Conservation (phyloP, 2,888 invertebrate species). For the Arrhopalites spinosus region DNA sequence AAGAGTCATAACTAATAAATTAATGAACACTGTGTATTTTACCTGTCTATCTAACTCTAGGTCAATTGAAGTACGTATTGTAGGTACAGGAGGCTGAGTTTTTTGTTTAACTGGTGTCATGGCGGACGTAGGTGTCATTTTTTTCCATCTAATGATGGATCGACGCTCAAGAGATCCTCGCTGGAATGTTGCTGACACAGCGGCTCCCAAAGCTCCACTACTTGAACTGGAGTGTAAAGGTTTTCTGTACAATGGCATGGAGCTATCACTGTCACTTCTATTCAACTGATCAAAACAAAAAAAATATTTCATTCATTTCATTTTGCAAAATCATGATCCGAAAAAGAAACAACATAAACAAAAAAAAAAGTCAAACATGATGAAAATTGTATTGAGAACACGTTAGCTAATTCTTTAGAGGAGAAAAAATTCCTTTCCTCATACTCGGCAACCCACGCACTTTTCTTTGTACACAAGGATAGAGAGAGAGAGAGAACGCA, state of each 20-base stretch:
- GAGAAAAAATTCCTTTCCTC: too few species aligned
- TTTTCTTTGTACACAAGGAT: background rate
- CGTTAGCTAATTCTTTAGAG: too few species aligned
- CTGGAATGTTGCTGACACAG: conserved; percentile 75
- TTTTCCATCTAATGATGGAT: conserved; percentile 82
- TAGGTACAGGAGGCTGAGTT: conserved; percentile 63
- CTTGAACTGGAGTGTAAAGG: conserved; percentile 45
- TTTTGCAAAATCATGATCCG: background rate
- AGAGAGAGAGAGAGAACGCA: background rate
- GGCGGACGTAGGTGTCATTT: conserved; percentile 39
- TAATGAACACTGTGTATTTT: too few species aligned
- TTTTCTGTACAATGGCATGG: conserved; percentile 84
- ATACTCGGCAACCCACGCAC: too few species aligned
- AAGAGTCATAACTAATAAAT: too few species aligned
- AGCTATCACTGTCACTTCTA: conserved; percentile 95
- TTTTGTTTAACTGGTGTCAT: conserved; percentile 37
- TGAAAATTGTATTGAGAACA: too few species aligned
- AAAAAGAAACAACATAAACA: background rate
- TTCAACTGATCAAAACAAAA: conserved; percentile 68
- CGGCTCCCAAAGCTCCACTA: conserved; percentile 45
- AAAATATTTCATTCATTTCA: conserved; percentile 2
- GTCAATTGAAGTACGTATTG: conserved; percentile 85
- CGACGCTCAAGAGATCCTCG: conserved; percentile 86
- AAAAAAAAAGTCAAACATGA: background rate
- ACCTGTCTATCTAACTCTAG: conserved; percentile 83